phyloP scores from a whole-genome alignment of 2,797 vertebrate genomes.

The Alca torda region DNA sequence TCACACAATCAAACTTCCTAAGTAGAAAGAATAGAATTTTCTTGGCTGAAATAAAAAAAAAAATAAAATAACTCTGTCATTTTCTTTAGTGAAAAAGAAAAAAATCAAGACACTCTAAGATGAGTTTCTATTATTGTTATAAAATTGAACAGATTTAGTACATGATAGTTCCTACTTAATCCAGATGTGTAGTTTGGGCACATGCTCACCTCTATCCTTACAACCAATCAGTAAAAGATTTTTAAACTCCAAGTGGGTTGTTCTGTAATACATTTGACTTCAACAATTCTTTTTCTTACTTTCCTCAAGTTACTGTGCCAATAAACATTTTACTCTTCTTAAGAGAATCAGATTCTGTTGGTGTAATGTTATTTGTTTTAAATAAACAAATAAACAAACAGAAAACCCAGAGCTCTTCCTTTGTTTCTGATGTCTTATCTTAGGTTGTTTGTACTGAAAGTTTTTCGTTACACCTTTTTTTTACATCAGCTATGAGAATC shows the following conservation, averaged over 20 bases:
- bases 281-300: not conserved
- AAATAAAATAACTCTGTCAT: not conserved
- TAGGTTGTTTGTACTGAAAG: not conserved
- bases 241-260: not conserved
- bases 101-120: not conserved
- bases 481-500: not conserved
- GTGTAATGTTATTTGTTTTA: not conserved
- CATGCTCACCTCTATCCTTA: not conserved
- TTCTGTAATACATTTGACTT: not conserved
- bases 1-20: not conserved
- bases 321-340: not conserved
- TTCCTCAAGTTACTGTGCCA: not conserved
- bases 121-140: not conserved
- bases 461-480: not conserved
- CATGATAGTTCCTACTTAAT: not conserved
- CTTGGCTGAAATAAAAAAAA: not conserved
- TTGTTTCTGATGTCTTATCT: not conserved
- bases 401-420: rapidly evolving
- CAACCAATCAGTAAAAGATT: not conserved
- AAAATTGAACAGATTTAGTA: not conserved
- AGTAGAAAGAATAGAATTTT: not conserved
- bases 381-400: not conserved
- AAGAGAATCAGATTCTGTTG: not conserved
- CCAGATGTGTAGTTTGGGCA: not conserved
- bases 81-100: not conserved